Evolutionary conservation across 2,888 invertebrate species (phyloP).

Genomic region (Drosophila ezoana): DNA sequence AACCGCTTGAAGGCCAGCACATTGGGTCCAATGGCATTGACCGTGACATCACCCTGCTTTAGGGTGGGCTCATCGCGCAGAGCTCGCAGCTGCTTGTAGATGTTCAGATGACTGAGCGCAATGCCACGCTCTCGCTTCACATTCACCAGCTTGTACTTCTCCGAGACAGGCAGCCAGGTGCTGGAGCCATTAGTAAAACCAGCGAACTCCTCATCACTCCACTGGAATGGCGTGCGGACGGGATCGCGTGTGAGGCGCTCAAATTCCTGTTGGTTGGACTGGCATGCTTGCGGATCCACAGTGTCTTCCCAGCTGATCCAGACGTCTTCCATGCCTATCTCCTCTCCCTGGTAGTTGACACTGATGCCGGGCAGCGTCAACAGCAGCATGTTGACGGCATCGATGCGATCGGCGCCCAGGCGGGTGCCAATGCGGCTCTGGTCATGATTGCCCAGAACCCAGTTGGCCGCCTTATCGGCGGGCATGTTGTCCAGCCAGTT

Average conservation of each 20-base stretch:
- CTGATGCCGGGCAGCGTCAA: constrained; percentile 93
- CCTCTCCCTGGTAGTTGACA: constrained; percentile 91
- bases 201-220: constrained; percentile 85
- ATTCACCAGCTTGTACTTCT: constrained; percentile 87
- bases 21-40: constrained; percentile 79
- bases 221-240: constrained; percentile 88
- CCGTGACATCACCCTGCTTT: constrained; percentile 86
- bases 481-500: constrained; percentile 88
- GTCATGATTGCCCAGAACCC: constrained; percentile 93
- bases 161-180: constrained; percentile 85
- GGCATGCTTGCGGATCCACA: constrained; percentile 86
- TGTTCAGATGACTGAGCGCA: constrained; percentile 86
- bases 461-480: constrained; percentile 87
- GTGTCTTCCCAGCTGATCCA: constrained; percentile 85
- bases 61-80: constrained; percentile 85
- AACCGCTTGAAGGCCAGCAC: constrained; percentile 85
- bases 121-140: constrained; percentile 86
- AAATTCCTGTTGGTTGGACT: constrained; percentile 87
- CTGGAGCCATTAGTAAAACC: constrained; percentile 73
- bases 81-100: constrained; percentile 87
- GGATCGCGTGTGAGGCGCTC: constrained; percentile 87
- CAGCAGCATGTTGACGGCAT: constrained; percentile 92
- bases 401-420: constrained; percentile 89
- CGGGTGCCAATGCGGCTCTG: constrained; percentile 89
- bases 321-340: constrained; percentile 88